phyloP scores from a whole-genome alignment of 2,113 vertebrate species.

The Hylia prasina region DNA sequence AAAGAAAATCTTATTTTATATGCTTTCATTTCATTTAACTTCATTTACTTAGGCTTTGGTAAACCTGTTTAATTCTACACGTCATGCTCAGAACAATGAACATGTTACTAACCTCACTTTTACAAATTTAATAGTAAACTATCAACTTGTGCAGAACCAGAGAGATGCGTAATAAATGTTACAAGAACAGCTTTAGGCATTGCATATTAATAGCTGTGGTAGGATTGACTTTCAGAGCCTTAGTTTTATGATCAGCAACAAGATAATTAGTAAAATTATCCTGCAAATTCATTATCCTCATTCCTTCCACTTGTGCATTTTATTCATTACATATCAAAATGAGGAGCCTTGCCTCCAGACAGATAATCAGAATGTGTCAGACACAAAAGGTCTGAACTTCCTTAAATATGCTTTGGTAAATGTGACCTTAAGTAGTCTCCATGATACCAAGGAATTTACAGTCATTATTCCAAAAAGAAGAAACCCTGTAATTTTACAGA shows the following conservation, averaged over 20 bases:
- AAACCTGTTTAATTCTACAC: slow-evolving; percentile 46
- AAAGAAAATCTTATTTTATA: slow-evolving; percentile 19
- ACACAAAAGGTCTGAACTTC: slow-evolving; percentile 20
- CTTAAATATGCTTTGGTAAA: background rate
- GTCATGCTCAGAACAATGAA: slow-evolving; percentile 33
- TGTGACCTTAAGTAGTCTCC: slow-evolving; percentile 1
- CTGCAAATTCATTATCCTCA: slow-evolving; percentile 67
- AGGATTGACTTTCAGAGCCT: slow-evolving; percentile 47
- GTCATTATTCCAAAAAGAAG: background rate
- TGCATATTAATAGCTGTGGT: slow-evolving; percentile 47
- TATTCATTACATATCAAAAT: slow-evolving; percentile 63
- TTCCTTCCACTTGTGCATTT: slow-evolving; percentile 65
- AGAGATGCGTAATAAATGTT: slow-evolving; percentile 59
- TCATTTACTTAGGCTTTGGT: background rate
- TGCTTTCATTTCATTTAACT: background rate
- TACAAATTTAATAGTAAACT: slow-evolving; percentile 54
- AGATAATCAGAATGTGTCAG: slow-evolving; percentile 47
- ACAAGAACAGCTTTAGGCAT: slow-evolving; percentile 52
- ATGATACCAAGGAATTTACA: background rate
- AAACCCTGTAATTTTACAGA: background rate
- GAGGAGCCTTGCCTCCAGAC: slow-evolving; percentile 50
- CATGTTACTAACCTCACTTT: background rate
- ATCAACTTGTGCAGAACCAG: slow-evolving; percentile 25
- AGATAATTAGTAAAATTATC: slow-evolving; percentile 71
- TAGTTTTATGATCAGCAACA: slow-evolving; percentile 52